Evolutionary conservation across 2,888 invertebrate species (phyloP).

Genomic region (Drosophila multiciliata): DNA sequence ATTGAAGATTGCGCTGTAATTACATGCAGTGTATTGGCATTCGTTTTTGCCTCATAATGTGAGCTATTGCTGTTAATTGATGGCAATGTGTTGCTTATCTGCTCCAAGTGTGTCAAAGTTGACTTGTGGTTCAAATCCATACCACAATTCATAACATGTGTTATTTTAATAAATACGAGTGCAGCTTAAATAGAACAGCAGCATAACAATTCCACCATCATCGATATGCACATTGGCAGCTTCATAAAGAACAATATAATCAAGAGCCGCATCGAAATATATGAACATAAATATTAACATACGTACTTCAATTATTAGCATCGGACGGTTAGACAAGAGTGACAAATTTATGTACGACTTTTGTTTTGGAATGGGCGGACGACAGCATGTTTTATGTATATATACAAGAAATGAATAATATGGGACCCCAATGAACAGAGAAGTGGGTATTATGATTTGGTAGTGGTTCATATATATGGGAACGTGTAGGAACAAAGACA

Average conservation of each 20-base stretch:
- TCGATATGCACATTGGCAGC: slow-evolving; percentile 34
- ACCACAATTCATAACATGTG: slow-evolving; percentile 39
- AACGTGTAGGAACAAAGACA: slow-evolving; percentile 12
- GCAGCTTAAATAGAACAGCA: slow-evolving; percentile 28
- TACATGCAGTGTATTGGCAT: slow-evolving; percentile 15
- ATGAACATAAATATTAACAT: not conserved
- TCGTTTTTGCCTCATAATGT: slow-evolving; percentile 2
- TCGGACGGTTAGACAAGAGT: slow-evolving; percentile 59
- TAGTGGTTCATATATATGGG: slow-evolving; percentile 27
- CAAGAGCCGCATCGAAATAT: slow-evolving; percentile 6
- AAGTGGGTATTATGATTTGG: slow-evolving; percentile 38
- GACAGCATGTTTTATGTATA: slow-evolving; percentile 16
- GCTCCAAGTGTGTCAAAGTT: slow-evolving; percentile 63
- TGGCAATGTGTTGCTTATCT: slow-evolving; percentile 50
- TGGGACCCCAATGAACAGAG: slow-evolving; percentile 23
- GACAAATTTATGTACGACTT: slow-evolving; percentile 46
- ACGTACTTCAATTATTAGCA: slow-evolving; percentile 37
- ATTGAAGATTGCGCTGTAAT: not conserved
- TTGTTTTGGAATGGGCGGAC: slow-evolving; percentile 10
- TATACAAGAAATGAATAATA: slow-evolving; percentile 47
- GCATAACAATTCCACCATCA: slow-evolving; percentile 21
- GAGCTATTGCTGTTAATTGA: slow-evolving; percentile 43
- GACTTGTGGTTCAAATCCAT: slow-evolving; percentile 47
- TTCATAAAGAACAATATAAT: slow-evolving; percentile 43
- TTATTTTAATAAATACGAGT: slow-evolving; percentile 17